Conservation (phyloP, 2,113 vertebrate species). For the Malurus cyaneus region DNA sequence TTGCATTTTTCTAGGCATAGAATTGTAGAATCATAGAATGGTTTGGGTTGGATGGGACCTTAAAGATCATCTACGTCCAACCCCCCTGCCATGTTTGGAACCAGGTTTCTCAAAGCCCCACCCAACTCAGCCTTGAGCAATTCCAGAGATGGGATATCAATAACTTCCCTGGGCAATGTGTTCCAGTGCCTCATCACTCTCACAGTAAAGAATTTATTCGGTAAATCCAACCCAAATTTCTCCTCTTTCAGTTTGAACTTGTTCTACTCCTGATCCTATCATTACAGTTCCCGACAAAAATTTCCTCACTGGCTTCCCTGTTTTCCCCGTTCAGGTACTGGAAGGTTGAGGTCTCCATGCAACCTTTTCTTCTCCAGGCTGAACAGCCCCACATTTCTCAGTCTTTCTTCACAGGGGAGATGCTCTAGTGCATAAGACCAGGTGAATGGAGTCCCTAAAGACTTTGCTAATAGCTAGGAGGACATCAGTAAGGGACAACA, state of each 20-base stretch:
- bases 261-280: background rate
- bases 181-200: background rate
- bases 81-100: fast-evolving
- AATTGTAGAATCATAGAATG: background rate
- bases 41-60: background rate
- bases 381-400: background rate
- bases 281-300: background rate
- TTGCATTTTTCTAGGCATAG: background rate
- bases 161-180: fast-evolving
- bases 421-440: background rate
- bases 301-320: background rate
- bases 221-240: background rate
- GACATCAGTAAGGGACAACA: background rate
- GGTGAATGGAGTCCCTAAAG: background rate
- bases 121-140: background rate
- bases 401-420: background rate
- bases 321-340: background rate
- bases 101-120: background rate
- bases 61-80: background rate
- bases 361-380: background rate
- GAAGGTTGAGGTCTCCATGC: background rate
- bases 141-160: background rate
- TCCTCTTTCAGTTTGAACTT: background rate
- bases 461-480: background rate
- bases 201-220: background rate